phyloP scores from a whole-genome alignment of 2,888 invertebrate species.

The Cylindroiulus punctatus region DNA sequence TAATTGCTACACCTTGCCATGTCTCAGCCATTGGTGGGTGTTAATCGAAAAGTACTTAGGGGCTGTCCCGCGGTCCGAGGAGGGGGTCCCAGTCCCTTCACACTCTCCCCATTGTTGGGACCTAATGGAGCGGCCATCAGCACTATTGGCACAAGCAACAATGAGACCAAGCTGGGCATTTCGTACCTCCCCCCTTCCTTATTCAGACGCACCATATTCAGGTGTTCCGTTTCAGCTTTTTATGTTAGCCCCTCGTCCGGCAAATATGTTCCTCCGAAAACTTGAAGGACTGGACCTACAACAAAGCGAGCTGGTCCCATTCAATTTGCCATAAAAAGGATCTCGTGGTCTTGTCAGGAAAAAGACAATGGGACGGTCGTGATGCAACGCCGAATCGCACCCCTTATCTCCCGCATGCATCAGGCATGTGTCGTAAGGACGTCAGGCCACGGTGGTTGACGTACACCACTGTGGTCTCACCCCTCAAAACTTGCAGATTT shows the following conservation, averaged over 20 bases:
- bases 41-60: constrained; percentile 1
- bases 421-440: not conserved
- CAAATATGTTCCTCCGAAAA: not conserved
- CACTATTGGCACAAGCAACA: not conserved
- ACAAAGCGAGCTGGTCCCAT: not conserved
- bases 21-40: not conserved
- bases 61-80: not conserved
- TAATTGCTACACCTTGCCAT: not conserved
- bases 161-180: not conserved
- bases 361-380: not conserved
- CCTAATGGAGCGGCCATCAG: not conserved
- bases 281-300: not conserved
- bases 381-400: not conserved
- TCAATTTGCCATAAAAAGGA: not conserved
- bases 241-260: not conserved
- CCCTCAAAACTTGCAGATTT: not conserved
- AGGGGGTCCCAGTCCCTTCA: not conserved
- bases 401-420: not conserved
- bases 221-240: not conserved
- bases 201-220: not conserved
- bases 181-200: not conserved
- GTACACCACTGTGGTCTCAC: not conserved
- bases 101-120: not conserved
- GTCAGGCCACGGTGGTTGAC: not conserved
- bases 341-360: not conserved